Percentiles rank a stretch among this genome's conserved stretches.
These are phyloP conservation scores for Crepidodera aurea DNA, from an alignment of 2,888 invertebrate genomes.

Conservation along the genomic window DNA sequence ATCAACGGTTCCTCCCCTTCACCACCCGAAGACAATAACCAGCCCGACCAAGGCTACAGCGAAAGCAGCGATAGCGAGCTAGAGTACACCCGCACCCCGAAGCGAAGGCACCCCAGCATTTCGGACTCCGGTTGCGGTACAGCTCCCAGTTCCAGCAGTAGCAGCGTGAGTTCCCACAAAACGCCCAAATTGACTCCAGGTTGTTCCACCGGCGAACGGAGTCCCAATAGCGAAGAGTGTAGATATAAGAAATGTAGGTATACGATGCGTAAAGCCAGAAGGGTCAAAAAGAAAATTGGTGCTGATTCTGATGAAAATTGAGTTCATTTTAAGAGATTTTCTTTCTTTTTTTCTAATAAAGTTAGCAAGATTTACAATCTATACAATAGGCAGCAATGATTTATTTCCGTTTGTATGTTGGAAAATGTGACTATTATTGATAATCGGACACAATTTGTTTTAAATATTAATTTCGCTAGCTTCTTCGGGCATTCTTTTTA, in stretches of 20 bases:
- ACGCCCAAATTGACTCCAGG: slow-evolving; percentile 38
- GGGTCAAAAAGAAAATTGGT: slow-evolving; percentile 68
- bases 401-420: too few species aligned
- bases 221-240: slow-evolving; percentile 58
- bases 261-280: slow-evolving; percentile 68
- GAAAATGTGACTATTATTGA: too few species aligned
- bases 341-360: slow-evolving; percentile 2
- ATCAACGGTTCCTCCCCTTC: slow-evolving; percentile 29
- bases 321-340: slow-evolving; percentile 2
- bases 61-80: slow-evolving; percentile 55
- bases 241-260: slow-evolving; percentile 66
- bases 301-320: slow-evolving; percentile 66
- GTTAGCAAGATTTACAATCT: neutral
- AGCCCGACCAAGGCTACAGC: slow-evolving; percentile 30
- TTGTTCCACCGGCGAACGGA: slow-evolving; percentile 49
- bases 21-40: neutral
- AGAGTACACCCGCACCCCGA: slow-evolving; percentile 54
- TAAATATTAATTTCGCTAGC: too few species aligned
- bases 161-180: slow-evolving; percentile 21
- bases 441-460: too few species aligned
- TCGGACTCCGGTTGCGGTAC: slow-evolving; percentile 59
- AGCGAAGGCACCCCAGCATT: slow-evolving; percentile 50
- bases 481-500: too few species aligned
- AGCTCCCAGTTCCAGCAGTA: slow-evolving; percentile 50
- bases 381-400: neutral